Conservation (phyloP, 2,113 vertebrate genomes). For the Podarcis raffonei region DNA sequence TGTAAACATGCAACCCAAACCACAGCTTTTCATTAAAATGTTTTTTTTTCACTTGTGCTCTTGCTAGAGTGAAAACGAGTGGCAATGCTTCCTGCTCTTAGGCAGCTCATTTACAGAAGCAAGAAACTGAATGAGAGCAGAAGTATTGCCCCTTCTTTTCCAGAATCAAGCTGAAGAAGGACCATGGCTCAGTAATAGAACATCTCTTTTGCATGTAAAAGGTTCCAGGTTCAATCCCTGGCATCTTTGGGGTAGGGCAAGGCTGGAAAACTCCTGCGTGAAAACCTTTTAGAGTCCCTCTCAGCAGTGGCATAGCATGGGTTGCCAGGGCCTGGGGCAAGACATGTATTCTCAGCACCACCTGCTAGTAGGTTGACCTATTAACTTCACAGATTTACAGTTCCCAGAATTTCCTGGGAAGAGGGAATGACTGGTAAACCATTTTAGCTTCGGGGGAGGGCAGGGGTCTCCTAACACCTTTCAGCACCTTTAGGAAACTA, state of each 20-base stretch:
- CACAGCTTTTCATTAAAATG: not conserved
- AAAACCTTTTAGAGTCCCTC: not conserved
- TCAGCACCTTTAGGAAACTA: no score
- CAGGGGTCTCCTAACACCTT: no score
- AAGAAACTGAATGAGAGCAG: not conserved
- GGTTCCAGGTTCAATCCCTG: no score
- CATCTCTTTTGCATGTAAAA: no score
- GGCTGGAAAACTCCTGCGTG: no score
- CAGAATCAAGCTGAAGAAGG: not conserved
- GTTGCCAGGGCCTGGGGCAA: not conserved
- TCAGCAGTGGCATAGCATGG: not conserved
- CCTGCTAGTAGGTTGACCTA: no score
- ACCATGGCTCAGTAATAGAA: not conserved
- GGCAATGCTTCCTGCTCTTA: not conserved
- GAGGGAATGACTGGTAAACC: no score
- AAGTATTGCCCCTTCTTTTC: not conserved
- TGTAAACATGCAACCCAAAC: not conserved
- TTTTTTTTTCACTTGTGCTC: not conserved
- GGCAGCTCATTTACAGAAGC: not conserved
- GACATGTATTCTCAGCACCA: no score
- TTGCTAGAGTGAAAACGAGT: not conserved
- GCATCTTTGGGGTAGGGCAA: no score
- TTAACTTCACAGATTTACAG: no score
- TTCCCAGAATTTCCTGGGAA: no score
- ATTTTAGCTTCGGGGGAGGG: no score